Evolutionary conservation across 2,113 vertebrate species (phyloP).

Genomic region (Corythoichthys haematopterus): DNA sequence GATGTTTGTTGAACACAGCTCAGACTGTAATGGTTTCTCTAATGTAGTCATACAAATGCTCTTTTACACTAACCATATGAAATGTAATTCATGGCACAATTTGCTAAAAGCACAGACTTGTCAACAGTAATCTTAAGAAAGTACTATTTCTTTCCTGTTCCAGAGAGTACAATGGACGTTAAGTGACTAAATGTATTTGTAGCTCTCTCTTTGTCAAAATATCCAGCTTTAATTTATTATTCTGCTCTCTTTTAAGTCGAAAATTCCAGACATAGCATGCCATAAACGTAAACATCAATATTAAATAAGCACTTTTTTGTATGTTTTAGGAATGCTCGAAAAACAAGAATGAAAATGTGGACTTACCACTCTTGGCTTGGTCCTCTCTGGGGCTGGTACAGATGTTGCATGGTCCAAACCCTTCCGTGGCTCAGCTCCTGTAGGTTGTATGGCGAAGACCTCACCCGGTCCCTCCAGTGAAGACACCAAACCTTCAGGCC

Average conservation of each 20-base stretch:
- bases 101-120: constrained; percentile 12
- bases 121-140: background rate
- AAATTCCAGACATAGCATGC: background rate
- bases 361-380: constrained; percentile 96
- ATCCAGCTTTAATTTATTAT: background rate
- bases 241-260: background rate
- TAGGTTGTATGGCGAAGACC: constrained; percentile 52
- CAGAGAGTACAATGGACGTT: background rate
- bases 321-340: background rate
- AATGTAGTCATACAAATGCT: constrained; percentile 24
- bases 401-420: constrained; percentile 66
- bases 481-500: constrained; percentile 19
- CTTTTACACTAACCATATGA: constrained; percentile 30
- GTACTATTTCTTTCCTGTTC: background rate
- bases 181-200: background rate
- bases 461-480: constrained; percentile 67
- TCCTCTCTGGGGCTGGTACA: constrained; percentile 60
- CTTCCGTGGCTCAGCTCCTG: constrained; percentile 67
- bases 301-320: background rate
- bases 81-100: constrained; percentile 8
- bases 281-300: background rate
- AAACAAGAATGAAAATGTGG: constrained; percentile 4
- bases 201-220: background rate
- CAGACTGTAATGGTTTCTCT: constrained; percentile 44
- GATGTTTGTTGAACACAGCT: constrained; percentile 52